Base-by-base conservation (phyloP, 2,888 invertebrate genomes). In the Eristalis tenax region DNA sequence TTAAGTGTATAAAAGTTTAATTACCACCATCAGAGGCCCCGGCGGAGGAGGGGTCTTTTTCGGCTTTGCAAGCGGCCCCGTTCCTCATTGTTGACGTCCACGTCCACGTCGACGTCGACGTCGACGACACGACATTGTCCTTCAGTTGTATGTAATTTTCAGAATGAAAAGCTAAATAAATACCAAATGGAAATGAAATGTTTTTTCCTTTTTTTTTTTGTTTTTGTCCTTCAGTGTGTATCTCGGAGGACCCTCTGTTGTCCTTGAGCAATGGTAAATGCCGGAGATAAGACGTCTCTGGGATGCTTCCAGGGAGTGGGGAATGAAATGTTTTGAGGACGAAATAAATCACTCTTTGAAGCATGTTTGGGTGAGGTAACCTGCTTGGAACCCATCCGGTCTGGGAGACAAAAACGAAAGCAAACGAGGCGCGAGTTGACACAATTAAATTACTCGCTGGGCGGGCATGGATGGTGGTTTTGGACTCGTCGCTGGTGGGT, bases 1-100 rank as follows among this genome's bases (percentile, higher is more conserved):
- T 87, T 87, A 87, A 87, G 57, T 80, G 83, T 80, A 71, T 87
- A 87, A 73, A 87, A 83, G 79, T 87, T 87, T 87, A 87, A 83
- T 87, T 87, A 77, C 83, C 50, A 59, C 75, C 79, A 83, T 83
- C 61, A 83, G 73, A 63, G 76, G 78, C 10, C 82, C 82, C 70
- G 79, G 66, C 6, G 59, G 61, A 61, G 50, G 15, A 5, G 43
- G 50, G 18, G 18, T 1, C 32, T 10, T 32, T 8, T 50, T 50
- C 2, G 26, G 32, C 43, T 43, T 38, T 71, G 40, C 65, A 66
- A 28, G 28, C 66, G 8, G 35, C 65, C 57, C 18, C 38, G 32
- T 63, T 69, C 61, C 59, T 40, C 73, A 61, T 66, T 73, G 35
- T 79, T 35, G 26, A 40, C 40, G 65, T 28, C n/a, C n/a, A n/a